Conservation (phyloP, 1,140 invertebrate species). For the Whitmania pigra region DNA sequence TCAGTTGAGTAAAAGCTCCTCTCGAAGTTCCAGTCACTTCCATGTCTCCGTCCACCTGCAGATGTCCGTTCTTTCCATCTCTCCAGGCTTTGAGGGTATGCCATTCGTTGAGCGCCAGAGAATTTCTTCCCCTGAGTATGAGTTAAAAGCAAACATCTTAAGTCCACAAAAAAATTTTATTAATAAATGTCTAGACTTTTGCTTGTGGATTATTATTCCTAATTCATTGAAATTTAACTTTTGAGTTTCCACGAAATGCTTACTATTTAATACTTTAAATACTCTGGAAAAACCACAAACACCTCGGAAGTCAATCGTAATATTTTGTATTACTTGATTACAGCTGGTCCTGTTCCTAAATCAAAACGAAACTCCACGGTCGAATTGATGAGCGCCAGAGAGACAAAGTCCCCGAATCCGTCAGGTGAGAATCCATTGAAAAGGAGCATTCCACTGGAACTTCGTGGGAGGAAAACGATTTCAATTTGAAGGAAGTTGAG, state of each 20-base stretch:
- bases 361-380: conserved; percentile 82
- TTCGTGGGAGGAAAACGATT: conserved; percentile 68
- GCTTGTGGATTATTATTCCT: too few species aligned
- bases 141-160: too few species aligned
- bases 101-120: conserved; percentile 66
- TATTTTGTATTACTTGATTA: conserved; percentile 52
- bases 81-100: conserved; percentile 68
- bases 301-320: too few species aligned
- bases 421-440: conserved; percentile 80
- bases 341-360: conserved; percentile 74
- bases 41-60: conserved; percentile 60
- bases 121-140: conserved; percentile 52
- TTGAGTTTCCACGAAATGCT: too few species aligned
- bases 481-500: conserved; percentile 76
- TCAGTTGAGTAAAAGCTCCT: conserved; percentile 66
- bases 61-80: conserved; percentile 68
- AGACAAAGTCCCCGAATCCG: conserved; percentile 81
- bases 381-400: conserved; percentile 65
- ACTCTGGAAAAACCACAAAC: too few species aligned
- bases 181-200: conserved; percentile 32
- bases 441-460: conserved; percentile 67
- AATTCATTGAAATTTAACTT: too few species aligned
- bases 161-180: conserved; percentile 56
- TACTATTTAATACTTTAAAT: too few species aligned
- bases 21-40: conserved; percentile 59